A percentile compares a stretch with the other conserved stretches of the same genome.
These are phyloP conservation scores for Campopleginae sp. DNA, from an alignment of 2,888 invertebrate species.

Conservation along the genomic window DNA sequence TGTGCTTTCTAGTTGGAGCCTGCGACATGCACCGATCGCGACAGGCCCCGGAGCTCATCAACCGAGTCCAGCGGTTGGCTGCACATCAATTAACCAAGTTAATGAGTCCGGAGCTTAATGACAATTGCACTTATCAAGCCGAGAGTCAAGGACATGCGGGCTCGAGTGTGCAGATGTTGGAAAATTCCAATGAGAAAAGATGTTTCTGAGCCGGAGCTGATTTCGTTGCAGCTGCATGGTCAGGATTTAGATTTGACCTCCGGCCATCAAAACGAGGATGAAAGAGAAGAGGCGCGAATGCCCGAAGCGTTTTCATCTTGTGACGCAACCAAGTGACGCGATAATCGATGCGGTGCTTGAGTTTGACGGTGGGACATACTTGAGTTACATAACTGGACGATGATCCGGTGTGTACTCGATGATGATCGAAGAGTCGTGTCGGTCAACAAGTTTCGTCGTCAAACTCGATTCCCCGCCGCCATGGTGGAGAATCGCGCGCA, in stretches of 20 bases:
- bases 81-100: slow-evolving; percentile 1
- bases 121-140: slow-evolving; percentile 10
- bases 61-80: background rate
- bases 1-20: background rate
- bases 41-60: background rate
- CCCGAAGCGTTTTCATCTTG: background rate
- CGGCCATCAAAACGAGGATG: background rate
- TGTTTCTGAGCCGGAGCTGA: background rate
- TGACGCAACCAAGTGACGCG: slow-evolving; percentile 3
- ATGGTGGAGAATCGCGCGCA: no score
- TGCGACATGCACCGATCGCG: no score
- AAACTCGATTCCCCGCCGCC: no score
- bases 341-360: slow-evolving; percentile 9
- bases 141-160: background rate
- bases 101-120: background rate
- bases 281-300: slow-evolving; percentile 1
- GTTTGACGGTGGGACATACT: slow-evolving; percentile 4
- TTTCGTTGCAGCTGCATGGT: background rate
- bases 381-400: background rate
- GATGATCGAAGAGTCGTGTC: background rate
- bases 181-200: background rate
- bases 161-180: background rate
- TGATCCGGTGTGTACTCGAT: background rate
- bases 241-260: background rate
- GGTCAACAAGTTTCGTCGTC: background rate